phyloP scores from a whole-genome alignment of 2,797 vertebrate genomes.

The Chaunax sp. region DNA sequence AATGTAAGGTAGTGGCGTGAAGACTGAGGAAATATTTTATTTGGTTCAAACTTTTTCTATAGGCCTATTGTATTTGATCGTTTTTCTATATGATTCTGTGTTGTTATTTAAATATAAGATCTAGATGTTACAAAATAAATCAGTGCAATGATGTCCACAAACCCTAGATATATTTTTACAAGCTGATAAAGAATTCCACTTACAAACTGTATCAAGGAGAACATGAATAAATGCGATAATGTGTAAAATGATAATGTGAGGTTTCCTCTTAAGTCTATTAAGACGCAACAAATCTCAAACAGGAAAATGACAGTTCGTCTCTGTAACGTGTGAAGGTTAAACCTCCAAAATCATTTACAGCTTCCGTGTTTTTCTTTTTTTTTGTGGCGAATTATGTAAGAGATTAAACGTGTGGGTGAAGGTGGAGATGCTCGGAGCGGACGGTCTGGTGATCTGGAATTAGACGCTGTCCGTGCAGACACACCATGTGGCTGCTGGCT shows the following conservation, averaged over 20 bases:
- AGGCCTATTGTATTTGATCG: background rate
- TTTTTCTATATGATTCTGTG: background rate
- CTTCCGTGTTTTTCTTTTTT: background rate
- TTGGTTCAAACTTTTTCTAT: background rate
- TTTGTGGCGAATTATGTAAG: constrained; percentile 63
- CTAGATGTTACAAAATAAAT: too few relatives aligned
- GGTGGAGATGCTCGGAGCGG: constrained; percentile 77
- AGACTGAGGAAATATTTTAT: too few relatives aligned
- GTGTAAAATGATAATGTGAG: background rate
- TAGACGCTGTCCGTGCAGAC: too few relatives aligned
- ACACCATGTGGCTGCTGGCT: constrained; percentile 69
- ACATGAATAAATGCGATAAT: too few relatives aligned
- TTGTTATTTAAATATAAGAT: background rate
- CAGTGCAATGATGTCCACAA: too few relatives aligned
- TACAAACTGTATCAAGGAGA: too few relatives aligned
- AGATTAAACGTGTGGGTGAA: constrained; percentile 67
- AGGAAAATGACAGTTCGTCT: background rate
- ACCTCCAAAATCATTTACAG: background rate
- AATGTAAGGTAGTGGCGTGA: too few relatives aligned
- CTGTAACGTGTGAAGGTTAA: background rate
- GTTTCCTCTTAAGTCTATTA: background rate
- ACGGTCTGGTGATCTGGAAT: constrained; percentile 69
- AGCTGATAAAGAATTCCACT: background rate
- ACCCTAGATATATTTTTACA: background rate
- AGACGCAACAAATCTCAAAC: background rate